Evolutionary conservation across 2,888 invertebrate species (phyloP).

Genomic region (Iphiclides podalirius): DNA sequence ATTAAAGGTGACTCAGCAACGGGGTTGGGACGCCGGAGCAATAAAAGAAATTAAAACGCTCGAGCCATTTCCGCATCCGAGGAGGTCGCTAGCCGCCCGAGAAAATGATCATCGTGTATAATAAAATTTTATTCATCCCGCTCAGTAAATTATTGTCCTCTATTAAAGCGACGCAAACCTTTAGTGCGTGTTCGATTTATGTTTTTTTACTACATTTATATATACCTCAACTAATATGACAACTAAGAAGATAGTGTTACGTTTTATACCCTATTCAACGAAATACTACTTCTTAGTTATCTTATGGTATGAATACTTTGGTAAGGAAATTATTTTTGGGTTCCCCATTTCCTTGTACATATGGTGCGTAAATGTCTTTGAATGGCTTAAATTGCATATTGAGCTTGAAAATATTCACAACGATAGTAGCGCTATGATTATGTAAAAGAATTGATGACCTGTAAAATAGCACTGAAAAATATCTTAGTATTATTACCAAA

Average conservation of each 20-base stretch:
- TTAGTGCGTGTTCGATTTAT: too few species aligned
- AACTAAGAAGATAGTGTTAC: too few species aligned
- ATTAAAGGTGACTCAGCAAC: constrained; percentile 17
- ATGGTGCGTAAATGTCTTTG: neutral
- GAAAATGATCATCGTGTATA: constrained; percentile 16
- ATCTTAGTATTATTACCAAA: too few species aligned
- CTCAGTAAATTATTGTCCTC: constrained; percentile 5
- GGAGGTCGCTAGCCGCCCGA: neutral
- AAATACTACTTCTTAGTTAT: too few species aligned
- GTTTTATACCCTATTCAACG: too few species aligned
- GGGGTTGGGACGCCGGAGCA: constrained; percentile 7
- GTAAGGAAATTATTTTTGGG: neutral
- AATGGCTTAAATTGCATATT: neutral
- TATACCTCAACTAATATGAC: too few species aligned
- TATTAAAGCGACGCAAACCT: too few species aligned
- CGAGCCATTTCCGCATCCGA: constrained; percentile 9
- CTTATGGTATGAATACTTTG: too few species aligned
- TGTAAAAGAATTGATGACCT: neutral
- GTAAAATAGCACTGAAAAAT: too few species aligned
- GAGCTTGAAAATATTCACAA: neutral
- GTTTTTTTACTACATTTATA: too few species aligned
- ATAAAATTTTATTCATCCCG: constrained; percentile 17
- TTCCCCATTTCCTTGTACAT: neutral
- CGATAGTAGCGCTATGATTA: neutral
- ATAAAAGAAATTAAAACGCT: constrained; percentile 22